phyloP scores from a whole-genome alignment of 2,888 invertebrate genomes.

The Drosophila sordidapex region DNA sequence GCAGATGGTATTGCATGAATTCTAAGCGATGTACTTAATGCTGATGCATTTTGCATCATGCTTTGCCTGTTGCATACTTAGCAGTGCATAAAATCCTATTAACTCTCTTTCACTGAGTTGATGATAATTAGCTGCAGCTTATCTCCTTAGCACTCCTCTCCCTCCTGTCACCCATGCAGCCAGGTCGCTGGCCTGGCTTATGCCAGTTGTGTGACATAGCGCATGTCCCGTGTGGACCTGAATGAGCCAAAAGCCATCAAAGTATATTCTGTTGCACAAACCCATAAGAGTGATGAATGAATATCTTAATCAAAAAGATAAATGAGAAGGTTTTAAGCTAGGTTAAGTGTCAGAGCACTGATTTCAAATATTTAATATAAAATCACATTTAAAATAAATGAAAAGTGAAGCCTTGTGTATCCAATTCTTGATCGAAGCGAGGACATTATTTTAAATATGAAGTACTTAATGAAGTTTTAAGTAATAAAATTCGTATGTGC shows the following conservation, averaged over 20 bases:
- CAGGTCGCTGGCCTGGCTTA: slow-evolving; percentile 30
- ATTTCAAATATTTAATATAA: background rate
- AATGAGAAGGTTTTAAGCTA: slow-evolving; percentile 6
- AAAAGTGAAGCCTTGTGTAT: background rate
- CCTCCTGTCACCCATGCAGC: slow-evolving; percentile 1
- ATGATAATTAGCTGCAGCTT: slow-evolving; percentile 68
- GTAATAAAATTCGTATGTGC: background rate
- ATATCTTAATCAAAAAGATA: slow-evolving; percentile 13
- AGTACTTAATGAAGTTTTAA: background rate
- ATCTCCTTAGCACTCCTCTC: too few species aligned
- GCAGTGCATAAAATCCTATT: slow-evolving; percentile 25
- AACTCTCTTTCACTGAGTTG: slow-evolving; percentile 47
- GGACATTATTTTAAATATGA: background rate
- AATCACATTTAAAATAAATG: too few species aligned
- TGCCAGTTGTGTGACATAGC: slow-evolving; percentile 14
- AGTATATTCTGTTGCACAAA: slow-evolving; percentile 27
- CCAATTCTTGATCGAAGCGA: background rate
- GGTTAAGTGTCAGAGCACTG: background rate
- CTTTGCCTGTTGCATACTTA: slow-evolving; percentile 29
- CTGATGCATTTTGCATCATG: slow-evolving; percentile 14
- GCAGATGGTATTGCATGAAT: background rate
- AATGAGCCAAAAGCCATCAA: slow-evolving; percentile 66
- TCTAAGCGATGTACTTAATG: background rate
- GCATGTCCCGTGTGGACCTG: slow-evolving; percentile 34
- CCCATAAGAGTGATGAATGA: slow-evolving; percentile 38